Evolutionary conservation across 2,797 vertebrate species (phyloP), one percentile per base, ranked within the genome.

Genomic region (Chloroceryle amazona): DNA sequence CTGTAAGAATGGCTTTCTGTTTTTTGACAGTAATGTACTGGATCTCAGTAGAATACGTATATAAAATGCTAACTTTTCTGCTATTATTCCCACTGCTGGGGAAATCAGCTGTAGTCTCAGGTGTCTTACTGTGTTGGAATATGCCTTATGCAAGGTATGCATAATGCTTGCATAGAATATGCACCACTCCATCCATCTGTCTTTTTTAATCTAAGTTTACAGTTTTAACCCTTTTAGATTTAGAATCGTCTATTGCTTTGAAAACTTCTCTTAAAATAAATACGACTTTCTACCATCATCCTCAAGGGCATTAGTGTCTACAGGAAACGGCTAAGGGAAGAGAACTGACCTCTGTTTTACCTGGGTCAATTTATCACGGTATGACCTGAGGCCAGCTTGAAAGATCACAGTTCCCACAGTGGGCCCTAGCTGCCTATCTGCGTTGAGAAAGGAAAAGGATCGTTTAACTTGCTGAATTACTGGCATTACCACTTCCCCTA

Each of bases 391-490:
- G 6, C 42, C 39, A 62, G 35, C 55, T 7, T 58, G 65, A 82
- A 71, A 87, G 46, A 47, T 54, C 35, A 58, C 57, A 65, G n/a
- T 71, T 87, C 61, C 80, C 88, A 4, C n/a, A 81, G 68, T n/a
- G 57, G 28, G 72, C 70, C 47, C 73, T 55, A 81, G 70, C 70
- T 85, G 62, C 70, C 5, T 6, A 78, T 33, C 49, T 42, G 47
- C 73, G 44, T 71, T 91, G 78, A 61, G 84, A 81, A 91, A 90
- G 81, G 49, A 88, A 88, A 91, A 92, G 74, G 67, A 72, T 66
- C 2, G 0, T 89, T 92, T 60, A 49, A 54, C 65, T 83, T 49
- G n/a, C 63, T 85, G 57, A 86, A 80, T 79, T 84, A 51, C 70
- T 75, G 70, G 13, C 62, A 73, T 70, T 52, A 41, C 33, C 33